Percentiles rank a stretch among this genome's conserved stretches.
These are phyloP conservation scores for Geodia barretti DNA, from an alignment of 37 sponge, comb jelly and placozoan genomes.

Conservation along the genomic window DNA sequence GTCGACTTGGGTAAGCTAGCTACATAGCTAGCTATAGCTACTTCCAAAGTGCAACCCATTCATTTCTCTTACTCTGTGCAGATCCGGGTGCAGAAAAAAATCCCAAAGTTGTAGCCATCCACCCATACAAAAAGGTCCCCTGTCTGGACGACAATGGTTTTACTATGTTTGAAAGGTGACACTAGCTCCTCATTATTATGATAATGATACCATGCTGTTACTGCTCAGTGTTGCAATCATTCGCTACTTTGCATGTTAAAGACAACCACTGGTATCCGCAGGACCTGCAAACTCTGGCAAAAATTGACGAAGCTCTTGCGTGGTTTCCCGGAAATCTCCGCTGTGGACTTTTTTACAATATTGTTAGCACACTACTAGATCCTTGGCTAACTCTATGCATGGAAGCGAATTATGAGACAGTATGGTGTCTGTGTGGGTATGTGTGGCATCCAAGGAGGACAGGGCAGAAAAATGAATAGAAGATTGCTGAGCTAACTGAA, in stretches of 20 bases:
- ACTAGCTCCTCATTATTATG: neutral
- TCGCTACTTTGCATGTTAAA: slow-evolving; percentile 56
- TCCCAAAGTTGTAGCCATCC: slow-evolving; percentile 23
- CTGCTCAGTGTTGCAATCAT: slow-evolving; percentile 64
- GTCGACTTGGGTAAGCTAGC: slow-evolving; percentile 44
- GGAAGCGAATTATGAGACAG: too few species aligned
- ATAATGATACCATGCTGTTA: neutral
- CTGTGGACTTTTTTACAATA: slow-evolving; percentile 35
- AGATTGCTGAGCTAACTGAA: slow-evolving; percentile 11
- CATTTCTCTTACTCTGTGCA: too few species aligned
- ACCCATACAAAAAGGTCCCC: slow-evolving; percentile 45
- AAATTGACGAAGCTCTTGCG: slow-evolving; percentile 66
- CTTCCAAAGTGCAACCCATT: too few species aligned
- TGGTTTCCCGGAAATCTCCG: slow-evolving; percentile 70
- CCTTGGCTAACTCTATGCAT: too few species aligned
- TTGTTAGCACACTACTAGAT: slow-evolving; percentile 64
- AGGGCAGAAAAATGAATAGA: slow-evolving; percentile 34
- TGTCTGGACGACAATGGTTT: slow-evolving; percentile 68
- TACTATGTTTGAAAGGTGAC: slow-evolving; percentile 61
- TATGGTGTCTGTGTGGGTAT: too few species aligned
- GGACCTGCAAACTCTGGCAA: slow-evolving; percentile 45
- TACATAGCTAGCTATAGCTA: too few species aligned
- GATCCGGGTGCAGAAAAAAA: slow-evolving; percentile 14
- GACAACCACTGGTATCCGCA: slow-evolving; percentile 81
- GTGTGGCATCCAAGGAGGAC: slow-evolving; percentile 34